A percentile compares a stretch with the other conserved stretches of the same genome.
Conservation (phyloP, 2,888 invertebrate species). For the Busseola fusca region DNA sequence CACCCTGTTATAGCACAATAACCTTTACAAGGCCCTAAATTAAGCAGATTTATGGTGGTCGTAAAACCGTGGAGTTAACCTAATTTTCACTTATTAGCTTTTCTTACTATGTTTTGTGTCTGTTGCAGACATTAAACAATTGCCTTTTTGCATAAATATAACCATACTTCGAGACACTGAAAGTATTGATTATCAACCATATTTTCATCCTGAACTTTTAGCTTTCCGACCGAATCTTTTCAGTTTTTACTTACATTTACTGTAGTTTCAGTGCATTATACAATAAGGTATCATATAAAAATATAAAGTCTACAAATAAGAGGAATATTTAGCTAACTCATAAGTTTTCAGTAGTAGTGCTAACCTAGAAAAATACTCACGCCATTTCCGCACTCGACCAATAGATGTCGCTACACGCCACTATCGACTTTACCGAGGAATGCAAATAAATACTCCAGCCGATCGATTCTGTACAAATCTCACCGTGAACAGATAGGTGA, state of each 20-base stretch:
- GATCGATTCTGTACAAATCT: too few relatives aligned
- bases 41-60: slow-evolving; percentile 43
- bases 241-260: neutral
- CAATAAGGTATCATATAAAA: neutral
- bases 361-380: slow-evolving; percentile 69
- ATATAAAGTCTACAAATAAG: neutral
- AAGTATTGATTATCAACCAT: slow-evolving; percentile 51
- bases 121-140: slow-evolving; percentile 19
- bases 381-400: slow-evolving; percentile 56
- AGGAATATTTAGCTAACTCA: neutral
- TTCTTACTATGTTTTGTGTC: slow-evolving; percentile 27
- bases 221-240: neutral
- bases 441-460: slow-evolving; percentile 26
- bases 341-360: slow-evolving; percentile 37
- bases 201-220: slow-evolving; percentile 41
- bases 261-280: neutral
- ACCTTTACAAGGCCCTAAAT: slow-evolving; percentile 51
- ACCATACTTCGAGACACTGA: slow-evolving; percentile 5
- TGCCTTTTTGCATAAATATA: slow-evolving; percentile 15
- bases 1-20: slow-evolving; percentile 36
- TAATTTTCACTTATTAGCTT: slow-evolving; percentile 49
- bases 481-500: too few relatives aligned
- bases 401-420: slow-evolving; percentile 75
- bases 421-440: slow-evolving; percentile 60
- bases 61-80: slow-evolving; percentile 57